Percentiles rank a stretch among this genome's conserved stretches.
These are phyloP conservation scores for Sebastiscus albofasciatus DNA, from an alignment of 2,797 vertebrate genomes.

Conservation along the genomic window DNA sequence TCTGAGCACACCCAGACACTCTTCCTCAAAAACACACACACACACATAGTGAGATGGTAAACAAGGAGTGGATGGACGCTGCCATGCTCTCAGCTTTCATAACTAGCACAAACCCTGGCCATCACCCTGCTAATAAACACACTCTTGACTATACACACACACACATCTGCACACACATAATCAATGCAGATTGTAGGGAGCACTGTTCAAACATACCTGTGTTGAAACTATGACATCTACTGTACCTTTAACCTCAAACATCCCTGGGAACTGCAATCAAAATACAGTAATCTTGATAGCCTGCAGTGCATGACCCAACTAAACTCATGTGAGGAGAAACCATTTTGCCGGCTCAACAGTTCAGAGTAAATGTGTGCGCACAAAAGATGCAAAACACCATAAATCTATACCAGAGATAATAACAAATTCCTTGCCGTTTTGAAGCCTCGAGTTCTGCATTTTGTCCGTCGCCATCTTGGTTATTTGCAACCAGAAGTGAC, in stretches of 20 bases:
- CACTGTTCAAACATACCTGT: constrained; percentile 12
- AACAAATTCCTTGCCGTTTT: neutral
- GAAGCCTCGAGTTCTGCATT: no score
- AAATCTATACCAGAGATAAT: neutral
- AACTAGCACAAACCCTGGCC: constrained; percentile 37
- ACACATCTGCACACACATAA: neutral
- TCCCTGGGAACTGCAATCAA: constrained; percentile 3
- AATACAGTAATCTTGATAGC: neutral
- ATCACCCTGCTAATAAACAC: constrained; percentile 20
- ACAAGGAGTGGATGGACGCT: constrained; percentile 37
- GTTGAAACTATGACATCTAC: constrained; percentile 10
- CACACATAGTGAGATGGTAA: constrained; percentile 42
- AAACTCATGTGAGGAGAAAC: neutral
- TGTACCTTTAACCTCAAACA: neutral
- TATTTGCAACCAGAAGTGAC: no score
- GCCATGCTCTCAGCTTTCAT: constrained; percentile 48
- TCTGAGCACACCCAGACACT: constrained; percentile 24
- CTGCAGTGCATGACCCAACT: neutral
- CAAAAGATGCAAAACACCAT: neutral
- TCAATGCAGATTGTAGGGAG: neutral
- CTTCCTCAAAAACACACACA: constrained; percentile 18
- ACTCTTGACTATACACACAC: neutral
- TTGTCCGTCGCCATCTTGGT: no score
- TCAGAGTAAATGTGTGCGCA: neutral
- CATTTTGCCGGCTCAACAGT: neutral